These are phyloP conservation scores for Xiphydria camelus DNA, from an alignment of 2,888 invertebrate species.

Conservation along the genomic window DNA sequence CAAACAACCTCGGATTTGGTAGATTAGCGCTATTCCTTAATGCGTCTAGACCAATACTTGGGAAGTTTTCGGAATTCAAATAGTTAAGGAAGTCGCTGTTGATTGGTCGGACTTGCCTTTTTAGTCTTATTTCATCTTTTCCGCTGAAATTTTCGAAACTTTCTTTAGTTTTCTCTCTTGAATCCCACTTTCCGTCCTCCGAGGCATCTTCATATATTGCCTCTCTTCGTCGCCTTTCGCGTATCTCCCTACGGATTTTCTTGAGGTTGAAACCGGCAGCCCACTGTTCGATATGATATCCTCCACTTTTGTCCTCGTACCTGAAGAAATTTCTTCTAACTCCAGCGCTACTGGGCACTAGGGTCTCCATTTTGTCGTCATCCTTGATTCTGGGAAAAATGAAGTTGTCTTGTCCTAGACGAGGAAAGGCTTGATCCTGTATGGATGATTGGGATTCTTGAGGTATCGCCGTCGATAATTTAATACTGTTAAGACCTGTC, in stretches of 20 bases:
- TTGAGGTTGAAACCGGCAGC: conserved; percentile 36
- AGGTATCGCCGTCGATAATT: conserved; percentile 1
- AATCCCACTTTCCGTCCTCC: background rate
- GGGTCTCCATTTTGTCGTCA: background rate
- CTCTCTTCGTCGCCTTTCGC: background rate
- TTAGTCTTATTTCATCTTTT: conserved; percentile 38
- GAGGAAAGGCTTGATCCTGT: background rate
- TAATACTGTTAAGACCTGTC: conserved; percentile 47
- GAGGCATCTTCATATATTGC: conserved; percentile 7
- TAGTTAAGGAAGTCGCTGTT: conserved; percentile 37
- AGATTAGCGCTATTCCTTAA: conserved; percentile 48
- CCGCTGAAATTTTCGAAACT: background rate
- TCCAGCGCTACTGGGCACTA: background rate
- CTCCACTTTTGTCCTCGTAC: conserved; percentile 36
- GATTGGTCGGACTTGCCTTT: conserved; percentile 36
- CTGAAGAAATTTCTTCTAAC: conserved; percentile 29
- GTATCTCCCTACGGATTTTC: conserved; percentile 16
- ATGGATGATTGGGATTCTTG: background rate
- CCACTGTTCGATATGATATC: conserved; percentile 45
- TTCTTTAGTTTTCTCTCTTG: background rate
- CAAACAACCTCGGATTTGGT: conserved; percentile 66
- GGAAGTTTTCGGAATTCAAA: conserved; percentile 31
- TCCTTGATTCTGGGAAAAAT: conserved; percentile 32
- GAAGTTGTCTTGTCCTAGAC: conserved; percentile 12
- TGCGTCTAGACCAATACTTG: conserved; percentile 42